Base-by-base conservation (phyloP, 2,888 invertebrate genomes). In the Hypena proboscidalis region DNA sequence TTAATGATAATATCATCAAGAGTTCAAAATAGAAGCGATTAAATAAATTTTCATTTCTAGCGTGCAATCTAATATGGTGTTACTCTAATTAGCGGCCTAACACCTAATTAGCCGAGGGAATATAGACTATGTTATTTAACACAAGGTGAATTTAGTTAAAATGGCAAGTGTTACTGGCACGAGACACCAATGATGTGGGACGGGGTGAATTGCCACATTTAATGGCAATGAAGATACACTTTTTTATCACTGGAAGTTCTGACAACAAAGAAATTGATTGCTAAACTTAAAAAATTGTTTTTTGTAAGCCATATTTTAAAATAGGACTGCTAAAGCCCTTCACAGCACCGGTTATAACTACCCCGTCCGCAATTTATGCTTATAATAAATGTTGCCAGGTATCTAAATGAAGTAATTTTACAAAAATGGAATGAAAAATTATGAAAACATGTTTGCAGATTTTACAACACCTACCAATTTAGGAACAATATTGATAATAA, bases 111-210 rank as follows among this genome's bases (percentile, higher is more conserved):
- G 54, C 38, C 58, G 44, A 59, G 51, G 58, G 62, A 62, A 62
- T 63, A 62, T 62, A 63, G 42, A 54, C 47, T 62, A 62, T 49
- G 46, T 51, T 44, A 43, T 47, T 48, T 26, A 58, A 54, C 49
- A 53, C 34, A 53, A 49, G 33, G 41, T 59, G 46, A 57, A 49
- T 54, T 62, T 57, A 29, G 22, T 60, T 43, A 47, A 60, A 69
- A 68, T 71, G 71, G 70, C 71, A 71, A 71, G 70, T 68, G 61
- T 58, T 55, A 56, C 56, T 69, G 70, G 70, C 69, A 40, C 38
- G 35, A 39, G 38, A 57, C 48, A 40, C 50, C 38, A 51, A 44
- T 15, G 21, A n/a, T n/a, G 38, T 43, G 27, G 36, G 45, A 39
- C 47, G 43, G 46, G 58, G 48, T 43, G 45, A 36, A 15, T 20